A percentile compares a stretch with the other conserved stretches of the same genome.
These are phyloP conservation scores for Dendrolimus punctatus DNA, from an alignment of 1,140 invertebrate genomes.

Conservation along the genomic window DNA sequence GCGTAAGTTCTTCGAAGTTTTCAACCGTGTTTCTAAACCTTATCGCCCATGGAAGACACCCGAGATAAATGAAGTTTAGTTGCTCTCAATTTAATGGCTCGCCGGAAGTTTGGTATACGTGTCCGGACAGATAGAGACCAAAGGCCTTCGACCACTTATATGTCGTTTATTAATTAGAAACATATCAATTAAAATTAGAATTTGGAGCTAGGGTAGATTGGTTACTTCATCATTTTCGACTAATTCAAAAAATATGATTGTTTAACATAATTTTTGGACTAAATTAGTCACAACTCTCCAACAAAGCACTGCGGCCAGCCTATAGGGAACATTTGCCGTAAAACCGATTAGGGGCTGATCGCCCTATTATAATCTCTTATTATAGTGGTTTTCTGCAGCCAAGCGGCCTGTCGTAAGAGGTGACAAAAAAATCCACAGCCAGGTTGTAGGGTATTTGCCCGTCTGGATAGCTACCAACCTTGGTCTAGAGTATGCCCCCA, in stretches of 20 bases:
- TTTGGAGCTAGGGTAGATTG: no score
- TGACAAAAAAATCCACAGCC: no score
- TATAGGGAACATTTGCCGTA: no score
- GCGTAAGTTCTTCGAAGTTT: slow-evolving; percentile 44
- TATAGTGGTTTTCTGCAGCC: no score
- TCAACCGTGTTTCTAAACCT: slow-evolving; percentile 54
- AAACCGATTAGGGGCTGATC: no score
- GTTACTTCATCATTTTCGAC: not conserved
- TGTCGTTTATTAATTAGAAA: slow-evolving; percentile 2
- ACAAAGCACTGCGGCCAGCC: no score
- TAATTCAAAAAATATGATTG: slow-evolving; percentile 21
- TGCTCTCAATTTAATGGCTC: slow-evolving; percentile 65
- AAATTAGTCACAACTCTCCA: no score
- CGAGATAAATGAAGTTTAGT: slow-evolving; percentile 66
- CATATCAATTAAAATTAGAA: not conserved
- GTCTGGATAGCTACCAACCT: no score
- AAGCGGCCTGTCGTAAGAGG: no score
- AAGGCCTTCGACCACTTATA: slow-evolving; percentile 22
- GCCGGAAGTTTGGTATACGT: slow-evolving; percentile 52
- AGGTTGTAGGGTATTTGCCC: no score
- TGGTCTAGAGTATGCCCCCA: no score
- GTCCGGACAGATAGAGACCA: slow-evolving; percentile 29
- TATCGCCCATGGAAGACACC: slow-evolving; percentile 61
- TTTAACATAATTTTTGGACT: not conserved
- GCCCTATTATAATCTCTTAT: no score